phyloP scores from a whole-genome alignment of 2,888 invertebrate genomes.

The Eristalis tenax region DNA sequence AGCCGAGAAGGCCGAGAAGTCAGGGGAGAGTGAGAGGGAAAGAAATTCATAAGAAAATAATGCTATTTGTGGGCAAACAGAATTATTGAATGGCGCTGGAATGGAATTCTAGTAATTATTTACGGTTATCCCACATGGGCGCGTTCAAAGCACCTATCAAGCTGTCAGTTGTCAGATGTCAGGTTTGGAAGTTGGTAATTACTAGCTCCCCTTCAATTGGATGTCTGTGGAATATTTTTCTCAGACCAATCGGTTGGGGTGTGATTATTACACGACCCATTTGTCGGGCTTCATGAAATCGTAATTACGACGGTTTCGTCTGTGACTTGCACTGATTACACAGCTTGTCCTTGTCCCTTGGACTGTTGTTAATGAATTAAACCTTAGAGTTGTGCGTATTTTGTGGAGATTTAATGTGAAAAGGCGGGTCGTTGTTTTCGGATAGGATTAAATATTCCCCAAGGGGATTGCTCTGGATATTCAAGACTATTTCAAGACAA shows the following conservation, averaged over 20 bases:
- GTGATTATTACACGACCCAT: neutral
- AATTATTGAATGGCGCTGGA: slow-evolving; percentile 56
- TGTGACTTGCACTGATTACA: neutral
- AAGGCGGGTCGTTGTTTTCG: neutral
- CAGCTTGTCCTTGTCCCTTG: neutral
- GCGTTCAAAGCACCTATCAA: slow-evolving; percentile 26
- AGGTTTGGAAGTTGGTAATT: slow-evolving; percentile 49
- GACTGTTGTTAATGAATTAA: neutral
- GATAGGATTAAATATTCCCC: neutral
- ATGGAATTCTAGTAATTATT: slow-evolving; percentile 47
- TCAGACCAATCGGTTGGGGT: neutral
- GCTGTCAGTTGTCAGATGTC: slow-evolving; percentile 54
- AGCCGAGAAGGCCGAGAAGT: neutral
- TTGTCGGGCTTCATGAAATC: neutral
- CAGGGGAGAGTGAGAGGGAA: neutral
- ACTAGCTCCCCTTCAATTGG: slow-evolving; percentile 12
- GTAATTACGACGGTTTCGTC: neutral
- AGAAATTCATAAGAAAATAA: slow-evolving; percentile 13
- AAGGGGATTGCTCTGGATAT: neutral
- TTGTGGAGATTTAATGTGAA: neutral
- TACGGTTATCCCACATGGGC: slow-evolving; percentile 38
- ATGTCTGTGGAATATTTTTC: too few species aligned
- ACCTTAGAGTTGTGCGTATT: neutral
- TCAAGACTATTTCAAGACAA: neutral
- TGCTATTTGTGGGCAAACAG: slow-evolving; percentile 54